Conservation (phyloP, 2,888 invertebrate species). For the Cheilosia impressa region DNA sequence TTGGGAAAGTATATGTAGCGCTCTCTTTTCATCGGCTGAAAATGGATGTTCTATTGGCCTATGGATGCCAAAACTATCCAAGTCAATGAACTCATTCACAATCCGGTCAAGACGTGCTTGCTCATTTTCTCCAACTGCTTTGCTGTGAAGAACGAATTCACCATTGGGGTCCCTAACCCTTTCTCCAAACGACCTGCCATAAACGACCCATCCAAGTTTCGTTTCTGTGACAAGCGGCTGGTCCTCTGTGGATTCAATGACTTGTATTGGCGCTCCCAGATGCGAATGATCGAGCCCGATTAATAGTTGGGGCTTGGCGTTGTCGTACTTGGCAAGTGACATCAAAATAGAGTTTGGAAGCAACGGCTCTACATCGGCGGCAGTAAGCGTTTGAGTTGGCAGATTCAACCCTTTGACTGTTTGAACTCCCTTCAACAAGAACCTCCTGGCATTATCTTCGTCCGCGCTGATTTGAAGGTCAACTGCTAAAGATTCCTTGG, state of each 20-base stretch:
- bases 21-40: not conserved
- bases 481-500: too few relatives aligned
- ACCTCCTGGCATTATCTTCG: not conserved
- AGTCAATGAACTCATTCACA: not conserved
- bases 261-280: not conserved
- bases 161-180: not conserved
- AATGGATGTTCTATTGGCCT: not conserved
- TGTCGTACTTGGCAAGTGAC: not conserved
- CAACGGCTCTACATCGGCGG: not conserved
- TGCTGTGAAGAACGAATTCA: not conserved
- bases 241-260: not conserved
- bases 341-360: not conserved
- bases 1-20: not conserved
- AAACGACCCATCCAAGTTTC: not conserved
- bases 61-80: conserved; percentile 1
- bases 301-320: not conserved
- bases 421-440: conserved; percentile 1
- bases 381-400: not conserved
- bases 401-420: not conserved
- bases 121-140: not conserved
- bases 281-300: conserved; percentile 8
- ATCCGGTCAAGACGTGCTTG: not conserved
- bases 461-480: conserved; percentile 3
- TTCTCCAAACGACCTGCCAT: not conserved
- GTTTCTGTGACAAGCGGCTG: not conserved